Conservation (phyloP, 2,113 vertebrate genomes). For the human region GRCh38 chr13:67088501-67089000, state of each 20-base stretch:
- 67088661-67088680: neutral
- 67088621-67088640: neutral
- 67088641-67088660: neutral
- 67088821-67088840: conserved; percentile 13
- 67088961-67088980: neutral
- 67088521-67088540: neutral
- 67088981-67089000: neutral
- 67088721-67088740: neutral
- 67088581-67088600: neutral
- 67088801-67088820: neutral
- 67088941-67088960: neutral
- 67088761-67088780: neutral
- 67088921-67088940: neutral
- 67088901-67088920: neutral
- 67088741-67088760: neutral
- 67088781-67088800: neutral
- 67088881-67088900: conserved; percentile 36
- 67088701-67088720: neutral
- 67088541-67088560: neutral
- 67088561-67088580: neutral
- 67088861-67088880: neutral
- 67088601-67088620: neutral
- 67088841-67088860: neutral
- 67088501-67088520: neutral
- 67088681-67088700: neutral